Percentiles rank a stretch among this genome's conserved stretches.
These are phyloP conservation scores for Unio pictorum DNA, from an alignment of 2,888 invertebrate genomes.

Conservation along the genomic window DNA sequence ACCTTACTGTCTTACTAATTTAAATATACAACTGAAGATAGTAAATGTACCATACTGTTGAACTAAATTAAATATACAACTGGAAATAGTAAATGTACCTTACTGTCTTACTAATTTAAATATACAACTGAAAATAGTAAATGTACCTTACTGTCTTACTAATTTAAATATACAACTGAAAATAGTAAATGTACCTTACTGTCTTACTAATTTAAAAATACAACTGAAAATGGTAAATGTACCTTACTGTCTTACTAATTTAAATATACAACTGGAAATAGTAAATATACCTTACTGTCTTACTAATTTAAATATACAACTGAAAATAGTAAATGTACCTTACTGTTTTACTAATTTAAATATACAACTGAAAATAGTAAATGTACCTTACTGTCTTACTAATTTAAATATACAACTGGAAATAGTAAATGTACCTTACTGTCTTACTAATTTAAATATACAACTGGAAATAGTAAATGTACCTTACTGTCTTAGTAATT, in stretches of 20 bases:
- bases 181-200: slow-evolving; percentile 1
- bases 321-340: slow-evolving; percentile 27
- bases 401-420: slow-evolving; percentile 47
- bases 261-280: slow-evolving; percentile 49
- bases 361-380: slow-evolving; percentile 50
- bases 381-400: too few relatives aligned
- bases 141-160: too few relatives aligned
- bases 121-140: slow-evolving; percentile 50
- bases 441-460: too few relatives aligned
- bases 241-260: too few relatives aligned
- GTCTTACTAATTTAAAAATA: too few relatives aligned
- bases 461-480: slow-evolving; percentile 50
- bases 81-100: slow-evolving; percentile 28
- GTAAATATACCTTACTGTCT: too few relatives aligned
- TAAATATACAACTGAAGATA: slow-evolving; percentile 49
- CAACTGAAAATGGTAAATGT: slow-evolving; percentile 49
- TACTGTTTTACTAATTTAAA: too few relatives aligned
- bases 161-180: slow-evolving; percentile 47
- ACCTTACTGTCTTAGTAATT: too few relatives aligned
- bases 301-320: slow-evolving; percentile 33
- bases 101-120: too few relatives aligned
- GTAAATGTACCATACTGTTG: too few relatives aligned
- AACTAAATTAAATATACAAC: slow-evolving; percentile 32
- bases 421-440: slow-evolving; percentile 1
- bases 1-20: too few relatives aligned